Evolutionary conservation across 2,797 vertebrate genomes (phyloP), one percentile per base, ranked within the genome.

Genomic region (Schizopygopsis malacanthus): DNA sequence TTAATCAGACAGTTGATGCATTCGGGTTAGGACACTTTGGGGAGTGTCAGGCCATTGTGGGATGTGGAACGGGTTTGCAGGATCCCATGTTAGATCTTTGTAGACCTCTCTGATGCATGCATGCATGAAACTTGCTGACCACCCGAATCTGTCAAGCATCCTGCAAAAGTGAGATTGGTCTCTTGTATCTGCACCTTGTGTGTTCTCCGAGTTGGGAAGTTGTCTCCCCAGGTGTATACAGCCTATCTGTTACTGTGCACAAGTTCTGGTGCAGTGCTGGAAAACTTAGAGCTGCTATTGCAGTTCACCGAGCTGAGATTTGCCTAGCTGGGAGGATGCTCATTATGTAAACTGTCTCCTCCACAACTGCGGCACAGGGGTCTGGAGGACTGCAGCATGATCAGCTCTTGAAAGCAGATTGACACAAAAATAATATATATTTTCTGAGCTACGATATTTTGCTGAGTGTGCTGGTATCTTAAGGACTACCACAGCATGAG

Each of bases 1-100:
- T 92, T 91, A 84, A 93, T 92, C 39, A 88, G 89, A 75, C 37
- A 86, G 85, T 59, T 88, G 84, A 83, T 86, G 87, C 85, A 86
- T 69, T 69, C 59, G 80, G 80, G 59, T 41, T 39, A 16, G 41
- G 71, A 28, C 63, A 65, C 47, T 45, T 39, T 81, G 63, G 13
- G 25, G 85, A 83, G 63, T 71, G 69, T 73, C 37, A 81, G 15
- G 18, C 20, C 28, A 52, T 25, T 41, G 76, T 39, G 18, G 33
- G 75, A 59, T 39, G 9, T 28, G 22, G 56, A 18, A 22, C 2
- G 0, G 67, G 37, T 54, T 20, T 83, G 25, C 69, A 59, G 16
- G 69, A 82, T 63, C 59, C 25, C 63, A 22, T 39, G 61, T 63
- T 83, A 7, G 33, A 70, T 52, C 13, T n/a, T 59, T 18, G 16